Percentiles rank a stretch among this genome's conserved stretches.
Evolutionary conservation across 2,888 invertebrate species (phyloP).

Genomic region (Ctena decussata): DNA sequence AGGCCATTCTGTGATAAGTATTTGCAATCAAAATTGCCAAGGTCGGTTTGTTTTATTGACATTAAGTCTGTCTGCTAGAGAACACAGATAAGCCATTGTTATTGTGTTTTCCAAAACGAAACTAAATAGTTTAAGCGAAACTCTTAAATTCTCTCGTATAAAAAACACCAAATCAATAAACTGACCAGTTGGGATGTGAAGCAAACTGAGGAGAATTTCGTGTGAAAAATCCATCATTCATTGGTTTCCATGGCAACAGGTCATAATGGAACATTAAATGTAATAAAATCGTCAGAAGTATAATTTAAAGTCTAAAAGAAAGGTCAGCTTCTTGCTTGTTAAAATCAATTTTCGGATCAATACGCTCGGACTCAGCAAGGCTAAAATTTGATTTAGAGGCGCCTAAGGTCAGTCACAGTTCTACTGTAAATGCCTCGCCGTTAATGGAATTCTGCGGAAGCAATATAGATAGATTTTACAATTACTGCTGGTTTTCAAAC

Average conservation of each 20-base stretch:
- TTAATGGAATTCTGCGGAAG: constrained; percentile 57
- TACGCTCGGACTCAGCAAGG: constrained; percentile 38
- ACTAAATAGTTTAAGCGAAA: constrained; percentile 2
- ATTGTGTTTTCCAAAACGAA: neutral
- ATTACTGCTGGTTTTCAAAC: constrained; percentile 69
- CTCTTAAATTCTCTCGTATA: constrained; percentile 35
- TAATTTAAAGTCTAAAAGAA: constrained; percentile 71
- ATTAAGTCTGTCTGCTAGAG: neutral
- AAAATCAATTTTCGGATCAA: constrained; percentile 68
- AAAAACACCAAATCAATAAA: constrained; percentile 68
- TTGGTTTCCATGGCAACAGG: constrained; percentile 62
- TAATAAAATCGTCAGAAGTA: constrained; percentile 72
- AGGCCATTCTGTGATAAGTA: too few species aligned
- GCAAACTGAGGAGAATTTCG: constrained; percentile 67
- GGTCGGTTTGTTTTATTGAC: too few species aligned
- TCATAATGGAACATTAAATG: constrained; percentile 72
- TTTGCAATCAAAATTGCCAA: too few species aligned
- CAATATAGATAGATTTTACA: constrained; percentile 63
- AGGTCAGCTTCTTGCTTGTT: constrained; percentile 61
- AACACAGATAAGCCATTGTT: neutral
- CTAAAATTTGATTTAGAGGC: constrained; percentile 67
- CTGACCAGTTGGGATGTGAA: constrained; percentile 68
- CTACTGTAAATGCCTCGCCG: constrained; percentile 33
- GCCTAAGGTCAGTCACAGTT: constrained; percentile 49
- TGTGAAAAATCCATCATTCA: constrained; percentile 71